Evolutionary conservation across 1,140 invertebrate genomes (phyloP), one percentile per base, ranked within the genome.

Genomic region (Pogonognathellus flavescens): DNA sequence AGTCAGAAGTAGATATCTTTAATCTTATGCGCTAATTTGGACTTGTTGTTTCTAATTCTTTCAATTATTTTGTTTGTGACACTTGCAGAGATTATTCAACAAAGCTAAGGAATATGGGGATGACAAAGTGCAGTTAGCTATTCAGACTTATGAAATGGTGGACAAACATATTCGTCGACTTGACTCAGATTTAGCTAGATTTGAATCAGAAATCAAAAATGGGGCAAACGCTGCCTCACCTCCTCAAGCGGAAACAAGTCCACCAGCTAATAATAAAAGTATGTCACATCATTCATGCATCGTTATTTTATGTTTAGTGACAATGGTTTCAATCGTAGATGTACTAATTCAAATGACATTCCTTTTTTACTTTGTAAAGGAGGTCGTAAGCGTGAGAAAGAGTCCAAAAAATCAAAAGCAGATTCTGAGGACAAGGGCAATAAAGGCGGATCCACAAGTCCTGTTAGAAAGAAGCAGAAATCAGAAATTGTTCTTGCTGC

Each of bases 101-200:
- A 97, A 97, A 91, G 96, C 96, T 14, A 97, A 97, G 90, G 96
- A 97, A 90, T 97, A 96, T 90, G 97, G 97, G 0, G 97, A 99
- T 90, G 97, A 99, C 89, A 99, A 99, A 93, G 97, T 99, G 14
- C 97, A 98, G 90, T 92, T 99, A 84, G 97, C 98, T 0, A 98
- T 99, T 91, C 97, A 99, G 91, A 99, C 97, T 0, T 99, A 99
- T 91, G 98, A 99, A 92, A 92, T 99, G 16, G 97, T 99, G n/a
- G 98, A 99, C 90, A 99, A 99, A 92, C 97, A 99, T 90, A 99
- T 99, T 88, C 92, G 97, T 87, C 94, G 97, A 86, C 92, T 99
- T 86, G 98, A 99, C 90, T 96, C 97, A 60, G 98, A 99, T 92
- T 92, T 99, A 87, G 97, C 97, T 3, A 93, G 97, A 84, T 99